Base-by-base conservation (phyloP, 2,888 invertebrate genomes). In the Cephus spinipes region DNA sequence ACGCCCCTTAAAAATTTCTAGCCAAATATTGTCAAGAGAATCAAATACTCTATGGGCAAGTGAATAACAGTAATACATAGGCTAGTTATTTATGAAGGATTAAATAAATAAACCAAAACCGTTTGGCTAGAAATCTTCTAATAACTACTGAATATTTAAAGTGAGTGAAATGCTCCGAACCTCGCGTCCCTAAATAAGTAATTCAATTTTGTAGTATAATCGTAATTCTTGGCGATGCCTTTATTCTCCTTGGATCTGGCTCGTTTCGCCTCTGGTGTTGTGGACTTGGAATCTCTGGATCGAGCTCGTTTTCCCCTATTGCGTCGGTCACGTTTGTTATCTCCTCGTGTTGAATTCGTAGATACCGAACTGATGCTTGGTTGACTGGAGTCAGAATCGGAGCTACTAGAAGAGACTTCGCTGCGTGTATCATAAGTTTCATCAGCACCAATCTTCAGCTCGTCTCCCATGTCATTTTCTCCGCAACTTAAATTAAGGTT, bases 161-260 rank as follows among this genome's bases (percentile, higher is more conserved):
- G 69, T 74, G 40, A 68, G 76, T 31, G 69, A 34, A 34, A 12
- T 69, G 36, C 69, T 77, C 79, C 88, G 79, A 88, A 91, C 83
- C 95, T 94, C 75, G 99, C 97, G 91, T 98, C 98, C 85, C 98
- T 94, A 92, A 99, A 98, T 85, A 99, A 93, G 92, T 98, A 98
- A 92, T 97, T 98, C 83, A 99, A 92, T 92, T 97, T 97, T 34
- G 97, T 96, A 92, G 96, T 94, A 88, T 97, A 97, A 92, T 97
- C 97, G 89, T 97, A 96, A 12, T 95, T 95, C 91, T 96, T 96
- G 78, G 93, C 92, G 84, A 92, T 92, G 76, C 89, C 89, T 80
- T 90, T 90, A 83, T 84, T 89, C 40, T 91, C 92, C 83, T 91
- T 92, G 31, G 91, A 90, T 77, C 90, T 89, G 3, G 89, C 88